A percentile compares a stretch with the other conserved stretches of the same genome.
Evolutionary conservation across 2,888 invertebrate genomes (phyloP).

Genomic region (Drosophila emarginata): DNA sequence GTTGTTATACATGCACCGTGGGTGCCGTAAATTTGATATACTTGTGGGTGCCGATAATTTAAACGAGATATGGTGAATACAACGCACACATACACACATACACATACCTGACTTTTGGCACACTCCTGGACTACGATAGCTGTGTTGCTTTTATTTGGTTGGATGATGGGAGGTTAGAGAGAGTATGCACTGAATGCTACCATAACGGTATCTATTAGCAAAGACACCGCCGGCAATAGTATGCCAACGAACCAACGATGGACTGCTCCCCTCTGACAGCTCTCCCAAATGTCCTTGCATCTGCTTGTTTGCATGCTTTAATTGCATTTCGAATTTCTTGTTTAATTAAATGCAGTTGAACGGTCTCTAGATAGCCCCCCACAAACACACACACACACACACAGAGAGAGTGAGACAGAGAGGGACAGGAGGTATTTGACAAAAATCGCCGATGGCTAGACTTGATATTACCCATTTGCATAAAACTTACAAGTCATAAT

Average conservation of each 20-base stretch:
- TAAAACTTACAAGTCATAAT: not conserved
- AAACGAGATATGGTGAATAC: constrained; percentile 50
- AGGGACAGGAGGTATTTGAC: not conserved
- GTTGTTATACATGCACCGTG: constrained; percentile 48
- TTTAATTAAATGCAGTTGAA: constrained; percentile 58
- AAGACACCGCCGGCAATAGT: constrained; percentile 44
- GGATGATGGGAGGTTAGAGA: not conserved
- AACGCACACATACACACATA: constrained; percentile 3
- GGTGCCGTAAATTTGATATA: constrained; percentile 69
- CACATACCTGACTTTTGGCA: constrained; percentile 57
- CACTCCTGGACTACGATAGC: constrained; percentile 22
- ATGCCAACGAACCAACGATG: not conserved
- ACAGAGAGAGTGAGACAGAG: not conserved
- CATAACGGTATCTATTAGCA: constrained; percentile 55
- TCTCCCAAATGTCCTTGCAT: constrained; percentile 6
- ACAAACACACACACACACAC: not conserved
- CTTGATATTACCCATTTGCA: not conserved
- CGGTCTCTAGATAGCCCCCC: not conserved
- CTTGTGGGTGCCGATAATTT: constrained; percentile 69
- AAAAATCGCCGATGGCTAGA: constrained; percentile 4
- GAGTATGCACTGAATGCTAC: constrained; percentile 35
- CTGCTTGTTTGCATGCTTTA: constrained; percentile 51
- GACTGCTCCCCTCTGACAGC: not conserved
- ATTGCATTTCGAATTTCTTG: constrained; percentile 65
- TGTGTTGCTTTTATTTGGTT: constrained; percentile 40